These are phyloP conservation scores for Eumaeus atala DNA, from an alignment of 1,140 invertebrate genomes.

Conservation along the genomic window DNA sequence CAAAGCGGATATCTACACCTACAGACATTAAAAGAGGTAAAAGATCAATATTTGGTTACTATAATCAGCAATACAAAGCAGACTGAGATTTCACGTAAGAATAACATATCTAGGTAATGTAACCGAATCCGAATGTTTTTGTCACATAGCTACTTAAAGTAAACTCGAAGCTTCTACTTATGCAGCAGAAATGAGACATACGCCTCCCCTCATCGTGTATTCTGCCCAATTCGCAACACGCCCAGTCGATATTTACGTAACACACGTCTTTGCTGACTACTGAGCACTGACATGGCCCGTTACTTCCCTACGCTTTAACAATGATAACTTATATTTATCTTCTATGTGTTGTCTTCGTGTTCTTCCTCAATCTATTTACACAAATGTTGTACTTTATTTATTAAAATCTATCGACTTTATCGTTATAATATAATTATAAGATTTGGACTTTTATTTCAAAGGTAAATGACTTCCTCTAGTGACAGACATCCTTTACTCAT, in stretches of 20 bases:
- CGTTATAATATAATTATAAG: no score
- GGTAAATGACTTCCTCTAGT: no score
- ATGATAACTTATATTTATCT: slow-evolving; percentile 21
- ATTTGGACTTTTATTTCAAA: no score
- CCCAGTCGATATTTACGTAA: slow-evolving; percentile 69
- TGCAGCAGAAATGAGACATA: slow-evolving; percentile 52
- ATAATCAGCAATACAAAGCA: no score
- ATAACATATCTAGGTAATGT: slow-evolving; percentile 5
- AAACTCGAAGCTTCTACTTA: slow-evolving; percentile 53
- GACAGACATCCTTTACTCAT: no score
- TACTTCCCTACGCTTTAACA: slow-evolving; percentile 24
- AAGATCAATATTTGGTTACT: no score
- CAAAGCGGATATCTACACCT: no score
- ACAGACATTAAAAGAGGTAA: no score
- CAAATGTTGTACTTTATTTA: no score
- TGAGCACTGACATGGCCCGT: slow-evolving; percentile 37
- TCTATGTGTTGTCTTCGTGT: not conserved
- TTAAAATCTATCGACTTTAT: no score
- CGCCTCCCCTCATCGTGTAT: slow-evolving; percentile 65
- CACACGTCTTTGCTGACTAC: slow-evolving; percentile 60
- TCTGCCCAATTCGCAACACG: slow-evolving; percentile 68
- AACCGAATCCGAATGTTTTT: slow-evolving; percentile 17
- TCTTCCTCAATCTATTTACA: not conserved
- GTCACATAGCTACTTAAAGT: slow-evolving; percentile 31
- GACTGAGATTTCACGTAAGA: not conserved